phyloP scores from a whole-genome alignment of 2,113 vertebrate genomes.

The Chloroceryle aenea region DNA sequence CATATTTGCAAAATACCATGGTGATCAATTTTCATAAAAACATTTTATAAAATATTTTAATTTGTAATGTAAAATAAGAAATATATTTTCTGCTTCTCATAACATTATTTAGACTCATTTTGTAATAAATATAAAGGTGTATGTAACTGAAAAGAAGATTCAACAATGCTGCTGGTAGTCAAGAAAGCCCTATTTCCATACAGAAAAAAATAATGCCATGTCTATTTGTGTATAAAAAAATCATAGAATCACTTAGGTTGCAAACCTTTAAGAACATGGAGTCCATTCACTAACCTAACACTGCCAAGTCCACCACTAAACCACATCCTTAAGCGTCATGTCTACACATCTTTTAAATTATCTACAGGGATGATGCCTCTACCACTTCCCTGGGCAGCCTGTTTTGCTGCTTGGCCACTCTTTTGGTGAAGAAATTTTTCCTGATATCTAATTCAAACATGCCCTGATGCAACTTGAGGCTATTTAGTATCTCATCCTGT shows the following conservation, averaged over 20 bases:
- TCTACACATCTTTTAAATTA: background rate
- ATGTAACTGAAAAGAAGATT: background rate
- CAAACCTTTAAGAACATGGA: background rate
- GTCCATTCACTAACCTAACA: background rate
- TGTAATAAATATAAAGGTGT: background rate
- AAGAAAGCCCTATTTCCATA: background rate
- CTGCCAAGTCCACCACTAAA: background rate
- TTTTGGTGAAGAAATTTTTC: background rate
- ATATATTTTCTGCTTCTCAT: background rate
- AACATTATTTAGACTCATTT: background rate
- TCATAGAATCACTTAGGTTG: background rate
- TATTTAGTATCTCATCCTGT: background rate
- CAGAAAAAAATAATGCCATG: background rate
- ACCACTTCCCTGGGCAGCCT: background rate
- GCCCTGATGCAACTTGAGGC: background rate
- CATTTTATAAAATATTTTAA: background rate
- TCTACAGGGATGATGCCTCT: rapidly evolving
- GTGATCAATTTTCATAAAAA: background rate
- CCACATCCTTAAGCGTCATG: no score
- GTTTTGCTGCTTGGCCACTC: background rate
- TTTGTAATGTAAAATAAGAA: background rate
- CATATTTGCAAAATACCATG: background rate
- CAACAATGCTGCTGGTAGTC: background rate
- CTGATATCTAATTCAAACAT: background rate
- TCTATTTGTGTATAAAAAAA: background rate